Percentiles rank a stretch among this genome's conserved stretches.
These are phyloP conservation scores for Brachionus rotundiformis DNA, from an alignment of 1,140 invertebrate species.

Conservation along the genomic window DNA sequence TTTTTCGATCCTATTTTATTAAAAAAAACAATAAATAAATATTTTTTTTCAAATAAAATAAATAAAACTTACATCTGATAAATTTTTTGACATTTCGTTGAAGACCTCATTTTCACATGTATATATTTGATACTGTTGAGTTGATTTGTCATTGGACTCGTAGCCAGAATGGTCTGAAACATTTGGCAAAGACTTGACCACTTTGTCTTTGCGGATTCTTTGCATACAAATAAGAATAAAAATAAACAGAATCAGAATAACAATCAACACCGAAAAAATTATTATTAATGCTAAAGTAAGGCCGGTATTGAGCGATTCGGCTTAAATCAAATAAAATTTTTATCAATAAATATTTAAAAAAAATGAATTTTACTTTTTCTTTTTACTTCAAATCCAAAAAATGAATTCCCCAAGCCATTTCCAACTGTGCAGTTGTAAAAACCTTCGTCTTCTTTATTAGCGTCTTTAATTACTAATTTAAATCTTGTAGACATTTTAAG, in stretches of 20 bases:
- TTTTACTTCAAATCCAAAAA: conserved; percentile 7
- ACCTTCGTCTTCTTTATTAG: neutral
- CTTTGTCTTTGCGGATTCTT: neutral
- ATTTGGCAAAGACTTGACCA: neutral
- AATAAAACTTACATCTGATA: conserved; percentile 27
- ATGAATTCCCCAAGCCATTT: neutral
- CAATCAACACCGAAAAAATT: conserved; percentile 14
- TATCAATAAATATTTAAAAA: neutral
- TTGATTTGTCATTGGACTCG: neutral
- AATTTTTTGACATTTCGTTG: neutral
- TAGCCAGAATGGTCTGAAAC: conserved; percentile 30
- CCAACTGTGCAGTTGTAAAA: conserved; percentile 19
- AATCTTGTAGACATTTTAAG: conserved; percentile 35
- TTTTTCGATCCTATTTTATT: conserved; percentile 34
- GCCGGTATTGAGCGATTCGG: neutral
- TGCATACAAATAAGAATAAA: neutral
- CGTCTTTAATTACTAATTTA: neutral
- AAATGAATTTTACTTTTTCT: conserved; percentile 23
- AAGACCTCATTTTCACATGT: conserved; percentile 8
- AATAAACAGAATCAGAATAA: neutral
- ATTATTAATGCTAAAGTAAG: neutral
- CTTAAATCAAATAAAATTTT: neutral
- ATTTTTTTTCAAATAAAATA: neutral
- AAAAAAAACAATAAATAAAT: neutral
- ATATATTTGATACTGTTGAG: conserved; percentile 27